Conservation (phyloP, 2,113 vertebrate genomes). For the Podarcis cretensis region DNA sequence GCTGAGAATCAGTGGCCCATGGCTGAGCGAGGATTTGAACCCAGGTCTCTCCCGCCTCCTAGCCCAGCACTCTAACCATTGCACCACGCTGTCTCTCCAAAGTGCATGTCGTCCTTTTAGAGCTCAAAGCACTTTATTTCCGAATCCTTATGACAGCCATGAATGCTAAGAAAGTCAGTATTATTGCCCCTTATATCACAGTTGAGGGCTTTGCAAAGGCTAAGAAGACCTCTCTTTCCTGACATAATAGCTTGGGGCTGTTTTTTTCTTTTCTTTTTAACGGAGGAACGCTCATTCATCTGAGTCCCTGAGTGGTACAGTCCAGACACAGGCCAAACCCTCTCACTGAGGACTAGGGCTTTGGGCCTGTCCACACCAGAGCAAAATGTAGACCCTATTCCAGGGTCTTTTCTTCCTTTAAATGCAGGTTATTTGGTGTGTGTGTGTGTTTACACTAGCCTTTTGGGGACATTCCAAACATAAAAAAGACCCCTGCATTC, state of each 20-base stretch:
- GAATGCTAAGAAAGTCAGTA: no score
- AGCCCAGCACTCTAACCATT: no score
- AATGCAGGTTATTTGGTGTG: no score
- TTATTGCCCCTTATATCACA: background rate
- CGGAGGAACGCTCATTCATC: background rate
- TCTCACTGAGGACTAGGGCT: background rate
- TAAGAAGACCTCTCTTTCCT: background rate
- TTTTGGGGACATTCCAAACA: no score
- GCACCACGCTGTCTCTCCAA: no score
- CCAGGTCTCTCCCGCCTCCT: no score
- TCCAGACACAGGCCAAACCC: background rate
- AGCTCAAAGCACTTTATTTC: background rate
- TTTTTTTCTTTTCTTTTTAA: background rate
- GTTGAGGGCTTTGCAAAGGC: background rate
- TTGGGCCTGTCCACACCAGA: background rate
- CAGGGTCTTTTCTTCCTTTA: no score
- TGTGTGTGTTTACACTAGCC: no score
- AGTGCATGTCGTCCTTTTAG: background rate
- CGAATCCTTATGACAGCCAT: no score
- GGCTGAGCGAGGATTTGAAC: background rate
- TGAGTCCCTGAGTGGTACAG: background rate
- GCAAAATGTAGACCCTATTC: no score
- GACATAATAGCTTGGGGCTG: background rate
- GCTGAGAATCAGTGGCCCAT: no score
- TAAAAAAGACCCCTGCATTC: no score